phyloP scores from a whole-genome alignment of 2,113 vertebrate genomes.

The Colaptes auratus region DNA sequence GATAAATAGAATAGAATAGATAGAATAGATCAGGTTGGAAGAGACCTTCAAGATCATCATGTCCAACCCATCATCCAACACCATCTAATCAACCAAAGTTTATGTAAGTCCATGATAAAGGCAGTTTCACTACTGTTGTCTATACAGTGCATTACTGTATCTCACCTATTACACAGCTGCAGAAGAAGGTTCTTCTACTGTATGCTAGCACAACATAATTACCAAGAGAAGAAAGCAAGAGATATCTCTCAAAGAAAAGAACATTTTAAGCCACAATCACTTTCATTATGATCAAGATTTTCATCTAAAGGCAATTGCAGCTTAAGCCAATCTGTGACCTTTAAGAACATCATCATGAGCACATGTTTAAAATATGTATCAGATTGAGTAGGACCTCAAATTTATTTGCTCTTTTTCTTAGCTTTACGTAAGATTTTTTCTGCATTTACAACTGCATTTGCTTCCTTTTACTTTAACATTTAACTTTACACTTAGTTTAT shows the following conservation, averaged over 20 bases:
- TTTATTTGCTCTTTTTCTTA: neutral
- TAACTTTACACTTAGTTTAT: neutral
- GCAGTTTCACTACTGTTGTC: neutral
- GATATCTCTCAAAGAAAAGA: neutral
- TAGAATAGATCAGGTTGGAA: too few species aligned
- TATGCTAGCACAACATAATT: neutral
- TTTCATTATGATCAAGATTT: constrained; percentile 9
- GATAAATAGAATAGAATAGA: too few species aligned
- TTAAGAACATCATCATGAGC: neutral
- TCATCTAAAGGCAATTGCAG: neutral
- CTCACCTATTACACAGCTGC: neutral
- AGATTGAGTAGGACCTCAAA: neutral
- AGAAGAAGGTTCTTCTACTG: neutral
- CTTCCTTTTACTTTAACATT: too few species aligned
- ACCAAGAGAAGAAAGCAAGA: neutral
- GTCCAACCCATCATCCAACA: too few species aligned
- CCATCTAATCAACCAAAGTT: neutral
- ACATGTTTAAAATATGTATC: neutral
- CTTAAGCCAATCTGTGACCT: neutral
- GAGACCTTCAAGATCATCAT: too few species aligned
- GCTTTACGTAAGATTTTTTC: neutral
- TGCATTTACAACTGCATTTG: neutral
- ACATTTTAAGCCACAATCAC: neutral
- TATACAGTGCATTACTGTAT: neutral
- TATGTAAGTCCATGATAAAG: neutral